Evolutionary conservation across 2,797 vertebrate species (phyloP).

Genomic region (Ctenochaetus hawaiiensis): DNA sequence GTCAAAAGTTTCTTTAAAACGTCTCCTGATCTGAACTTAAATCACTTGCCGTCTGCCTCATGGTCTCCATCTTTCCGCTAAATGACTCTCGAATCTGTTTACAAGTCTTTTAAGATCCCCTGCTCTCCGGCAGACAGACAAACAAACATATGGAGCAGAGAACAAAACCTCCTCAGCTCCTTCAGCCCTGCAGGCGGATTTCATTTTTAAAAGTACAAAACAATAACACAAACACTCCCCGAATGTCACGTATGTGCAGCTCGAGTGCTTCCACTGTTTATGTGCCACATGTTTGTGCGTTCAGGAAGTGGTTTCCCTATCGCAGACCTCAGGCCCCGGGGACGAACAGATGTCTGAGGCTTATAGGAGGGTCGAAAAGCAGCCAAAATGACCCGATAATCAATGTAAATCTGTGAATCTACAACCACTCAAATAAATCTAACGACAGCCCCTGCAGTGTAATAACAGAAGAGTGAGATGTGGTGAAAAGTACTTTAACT

Average conservation of each 20-base stretch:
- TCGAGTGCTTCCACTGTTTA: constrained; percentile 33
- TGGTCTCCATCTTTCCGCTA: background rate
- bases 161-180: background rate
- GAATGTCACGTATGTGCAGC: constrained; percentile 24
- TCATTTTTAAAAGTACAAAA: background rate
- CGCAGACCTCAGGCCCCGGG: constrained; percentile 20
- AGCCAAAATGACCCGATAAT: background rate
- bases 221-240: background rate
- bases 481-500: background rate
- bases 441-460: background rate
- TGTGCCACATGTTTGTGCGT: constrained; percentile 21
- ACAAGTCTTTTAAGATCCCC: background rate
- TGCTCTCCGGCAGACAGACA: background rate
- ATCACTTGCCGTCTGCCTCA: background rate
- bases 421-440: background rate
- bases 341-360: background rate
- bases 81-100: background rate
- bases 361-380: background rate
- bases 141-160: background rate
- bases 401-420: constrained; percentile 3
- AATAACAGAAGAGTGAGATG: background rate
- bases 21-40: background rate
- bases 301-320: constrained; percentile 50
- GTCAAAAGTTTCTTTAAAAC: background rate
- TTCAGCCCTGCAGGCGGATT: background rate